These are phyloP conservation scores for Danio rerio DNA, from an alignment of 2,113 vertebrate genomes.

Conservation along the genomic window DNA sequence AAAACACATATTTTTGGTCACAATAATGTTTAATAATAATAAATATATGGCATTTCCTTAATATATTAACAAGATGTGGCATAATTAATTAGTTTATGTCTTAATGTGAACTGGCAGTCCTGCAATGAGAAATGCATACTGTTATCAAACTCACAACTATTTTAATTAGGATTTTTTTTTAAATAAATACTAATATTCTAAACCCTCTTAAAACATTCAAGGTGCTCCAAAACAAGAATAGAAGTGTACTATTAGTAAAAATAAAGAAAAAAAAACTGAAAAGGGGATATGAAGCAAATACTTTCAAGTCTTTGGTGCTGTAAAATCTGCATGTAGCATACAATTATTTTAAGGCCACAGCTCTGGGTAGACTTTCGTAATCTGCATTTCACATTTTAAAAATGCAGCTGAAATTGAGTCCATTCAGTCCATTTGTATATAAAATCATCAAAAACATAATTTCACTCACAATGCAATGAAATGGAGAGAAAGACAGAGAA, in stretches of 20 bases:
- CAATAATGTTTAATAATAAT: neutral
- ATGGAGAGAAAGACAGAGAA: neutral
- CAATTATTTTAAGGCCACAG: constrained; percentile 5
- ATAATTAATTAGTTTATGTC: neutral
- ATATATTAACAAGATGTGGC: neutral
- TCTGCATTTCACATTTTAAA: constrained; percentile 23
- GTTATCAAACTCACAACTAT: too few relatives aligned
- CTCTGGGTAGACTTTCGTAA: neutral
- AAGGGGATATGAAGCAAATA: constrained; percentile 37
- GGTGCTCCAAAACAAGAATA: neutral
- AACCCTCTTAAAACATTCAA: neutral
- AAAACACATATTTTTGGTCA: neutral
- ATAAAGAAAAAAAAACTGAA: neutral
- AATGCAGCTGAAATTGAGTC: neutral
- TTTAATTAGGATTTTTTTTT: too few relatives aligned
- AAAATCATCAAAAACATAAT: neutral
- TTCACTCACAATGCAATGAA: constrained; percentile 2
- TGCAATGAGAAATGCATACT: too few relatives aligned
- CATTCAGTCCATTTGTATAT: neutral
- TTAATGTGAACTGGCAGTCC: too few relatives aligned
- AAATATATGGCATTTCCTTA: neutral
- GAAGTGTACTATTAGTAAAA: too few relatives aligned
- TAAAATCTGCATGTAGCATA: constrained; percentile 26
- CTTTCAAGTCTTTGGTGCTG: constrained; percentile 58
- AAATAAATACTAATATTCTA: too few relatives aligned